Evolutionary conservation across 2,888 invertebrate genomes (phyloP).

Genomic region (Pammene fasciana): DNA sequence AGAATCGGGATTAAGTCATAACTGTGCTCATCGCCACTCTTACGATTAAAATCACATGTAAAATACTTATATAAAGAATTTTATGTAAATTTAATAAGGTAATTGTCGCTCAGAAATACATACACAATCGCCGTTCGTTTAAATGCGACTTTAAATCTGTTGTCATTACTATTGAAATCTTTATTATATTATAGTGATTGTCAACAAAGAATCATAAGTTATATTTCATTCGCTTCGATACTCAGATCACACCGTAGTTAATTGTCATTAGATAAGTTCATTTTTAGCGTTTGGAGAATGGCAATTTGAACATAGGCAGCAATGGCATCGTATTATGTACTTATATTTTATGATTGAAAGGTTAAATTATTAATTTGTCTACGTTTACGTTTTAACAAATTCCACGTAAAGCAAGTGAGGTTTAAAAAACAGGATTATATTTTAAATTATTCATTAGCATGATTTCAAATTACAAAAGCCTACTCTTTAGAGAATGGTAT

Average conservation of each 20-base stretch:
- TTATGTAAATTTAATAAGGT: conserved; percentile 27
- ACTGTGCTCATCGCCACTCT: conserved; percentile 30
- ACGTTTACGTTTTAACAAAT: too few relatives aligned
- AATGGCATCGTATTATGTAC: too few relatives aligned
- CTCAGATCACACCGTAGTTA: conserved; percentile 27
- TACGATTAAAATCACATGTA: conserved; percentile 34
- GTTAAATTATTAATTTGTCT: too few relatives aligned
- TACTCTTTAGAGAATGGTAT: too few relatives aligned
- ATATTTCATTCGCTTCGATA: conserved; percentile 34
- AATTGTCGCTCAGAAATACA: conserved; percentile 29
- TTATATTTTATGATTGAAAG: too few relatives aligned
- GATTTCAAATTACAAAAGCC: too few relatives aligned
- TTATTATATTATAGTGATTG: conserved; percentile 33
- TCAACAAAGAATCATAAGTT: conserved; percentile 28
- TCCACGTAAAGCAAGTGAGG: too few relatives aligned
- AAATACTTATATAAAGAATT: conserved; percentile 29
- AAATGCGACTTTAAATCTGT: conserved; percentile 21
- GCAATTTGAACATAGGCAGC: too few relatives aligned
- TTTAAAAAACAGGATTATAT: too few relatives aligned
- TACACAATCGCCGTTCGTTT: conserved; percentile 9
- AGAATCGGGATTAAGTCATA: conserved; percentile 5
- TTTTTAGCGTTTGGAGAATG: too few relatives aligned
- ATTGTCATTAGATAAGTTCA: conserved; percentile 40
- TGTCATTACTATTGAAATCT: conserved; percentile 29
- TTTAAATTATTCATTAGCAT: too few relatives aligned